These are phyloP conservation scores for Hybognathus amarus DNA, from an alignment of 2,797 vertebrate species.

Conservation along the genomic window DNA sequence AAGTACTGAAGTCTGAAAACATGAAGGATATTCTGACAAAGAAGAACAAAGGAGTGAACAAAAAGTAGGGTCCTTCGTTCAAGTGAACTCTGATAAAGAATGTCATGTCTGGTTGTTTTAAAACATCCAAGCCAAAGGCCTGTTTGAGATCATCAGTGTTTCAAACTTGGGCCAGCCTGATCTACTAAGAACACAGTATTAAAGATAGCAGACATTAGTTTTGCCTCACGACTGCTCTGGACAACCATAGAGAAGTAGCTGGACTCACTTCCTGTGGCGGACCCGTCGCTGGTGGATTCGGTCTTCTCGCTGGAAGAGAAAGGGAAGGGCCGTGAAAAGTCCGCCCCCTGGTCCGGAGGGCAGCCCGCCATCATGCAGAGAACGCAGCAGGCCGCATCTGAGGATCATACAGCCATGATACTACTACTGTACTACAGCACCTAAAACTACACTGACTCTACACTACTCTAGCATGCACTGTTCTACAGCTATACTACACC, in stretches of 20 bases:
- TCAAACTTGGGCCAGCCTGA: constrained; percentile 2
- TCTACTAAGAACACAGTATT: constrained; percentile 28
- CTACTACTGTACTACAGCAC: constrained; percentile 51
- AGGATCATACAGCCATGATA: constrained; percentile 84
- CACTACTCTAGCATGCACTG: not conserved
- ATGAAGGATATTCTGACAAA: constrained; percentile 10
- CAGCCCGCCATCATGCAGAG: constrained; percentile 89
- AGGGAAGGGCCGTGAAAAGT: constrained; percentile 82
- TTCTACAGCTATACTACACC: not conserved
- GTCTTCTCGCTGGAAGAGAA: constrained; percentile 93
- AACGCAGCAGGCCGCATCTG: constrained; percentile 86
- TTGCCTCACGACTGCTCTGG: not conserved
- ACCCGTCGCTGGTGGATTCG: constrained; percentile 91
- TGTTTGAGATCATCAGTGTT: not conserved
- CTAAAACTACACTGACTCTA: constrained; percentile 18
- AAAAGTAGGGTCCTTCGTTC: not conserved
- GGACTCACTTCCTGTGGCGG: constrained; percentile 85
- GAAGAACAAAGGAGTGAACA: constrained; percentile 16
- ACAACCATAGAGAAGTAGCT: constrained; percentile 48
- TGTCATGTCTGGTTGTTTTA: not conserved
- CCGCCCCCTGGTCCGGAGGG: constrained; percentile 83
- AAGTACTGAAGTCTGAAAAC: constrained; percentile 59
- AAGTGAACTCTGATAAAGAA: constrained; percentile 7
- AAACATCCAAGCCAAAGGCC: not conserved
- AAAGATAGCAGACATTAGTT: not conserved